Evolutionary conservation across 92 coral and sea anemone species (phyloP).

Genomic region (Zoanthus sociatus): DNA sequence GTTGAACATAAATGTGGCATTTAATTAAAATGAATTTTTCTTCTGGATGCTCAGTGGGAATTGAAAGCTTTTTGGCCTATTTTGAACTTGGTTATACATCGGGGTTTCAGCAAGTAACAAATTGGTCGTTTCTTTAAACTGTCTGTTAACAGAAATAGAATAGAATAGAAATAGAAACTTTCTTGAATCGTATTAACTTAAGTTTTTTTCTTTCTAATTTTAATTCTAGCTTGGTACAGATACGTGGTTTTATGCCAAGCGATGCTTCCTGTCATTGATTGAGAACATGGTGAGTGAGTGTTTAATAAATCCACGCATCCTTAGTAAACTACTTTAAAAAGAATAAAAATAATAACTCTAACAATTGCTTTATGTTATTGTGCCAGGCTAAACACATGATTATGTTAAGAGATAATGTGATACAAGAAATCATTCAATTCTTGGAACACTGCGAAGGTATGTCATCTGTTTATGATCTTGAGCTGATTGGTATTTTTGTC

Average conservation of each 20-base stretch:
- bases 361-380: background rate
- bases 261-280: conserved; percentile 91
- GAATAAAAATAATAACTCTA: too few species aligned
- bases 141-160: too few species aligned
- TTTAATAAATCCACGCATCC: background rate
- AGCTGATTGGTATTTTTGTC: background rate
- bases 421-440: conserved; percentile 93
- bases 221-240: conserved; percentile 93
- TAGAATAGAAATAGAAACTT: background rate
- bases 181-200: background rate
- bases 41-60: too few species aligned
- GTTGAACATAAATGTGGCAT: too few species aligned
- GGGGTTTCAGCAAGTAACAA: too few species aligned
- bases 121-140: too few species aligned
- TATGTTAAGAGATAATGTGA: conserved; percentile 94
- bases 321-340: too few species aligned
- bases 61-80: too few species aligned
- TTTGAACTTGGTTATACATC: too few species aligned
- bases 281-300: conserved; percentile 87
- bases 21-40: too few species aligned
- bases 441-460: conserved; percentile 98
- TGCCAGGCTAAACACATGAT: conserved; percentile 97
- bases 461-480: background rate
- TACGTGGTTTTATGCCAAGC: conserved; percentile 98
- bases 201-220: conserved; percentile 35